These are phyloP conservation scores for Tetraneura akinire DNA, from an alignment of 1,140 invertebrate species.

Conservation along the genomic window DNA sequence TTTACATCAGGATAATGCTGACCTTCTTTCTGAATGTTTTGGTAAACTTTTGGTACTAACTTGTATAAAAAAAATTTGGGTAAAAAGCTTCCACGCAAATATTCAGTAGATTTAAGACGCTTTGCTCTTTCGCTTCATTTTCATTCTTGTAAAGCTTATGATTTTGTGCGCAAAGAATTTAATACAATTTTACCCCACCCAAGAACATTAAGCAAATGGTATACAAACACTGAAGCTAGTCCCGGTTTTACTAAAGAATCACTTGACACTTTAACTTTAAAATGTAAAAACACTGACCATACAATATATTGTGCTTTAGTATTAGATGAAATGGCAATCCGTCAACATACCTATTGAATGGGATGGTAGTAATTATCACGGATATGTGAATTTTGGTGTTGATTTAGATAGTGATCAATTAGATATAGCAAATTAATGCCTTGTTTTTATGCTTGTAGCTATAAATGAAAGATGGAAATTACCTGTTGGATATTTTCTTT, in stretches of 20 bases:
- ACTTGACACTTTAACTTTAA: neutral
- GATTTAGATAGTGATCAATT: constrained; percentile 23
- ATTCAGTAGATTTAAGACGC: neutral
- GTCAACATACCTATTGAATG: constrained; percentile 9
- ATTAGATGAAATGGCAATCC: constrained; percentile 28
- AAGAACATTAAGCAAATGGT: neutral
- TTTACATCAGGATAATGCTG: constrained; percentile 22
- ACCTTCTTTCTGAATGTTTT: neutral
- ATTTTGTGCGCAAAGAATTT: constrained; percentile 6
- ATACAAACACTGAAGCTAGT: neutral
- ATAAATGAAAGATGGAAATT: constrained; percentile 22
- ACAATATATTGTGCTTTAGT: constrained; percentile 54
- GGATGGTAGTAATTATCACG: neutral
- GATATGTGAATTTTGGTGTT: constrained; percentile 27
- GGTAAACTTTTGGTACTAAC: neutral
- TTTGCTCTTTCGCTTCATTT: constrained; percentile 20
- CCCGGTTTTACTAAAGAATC: constrained; percentile 31
- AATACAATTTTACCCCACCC: constrained; percentile 6
- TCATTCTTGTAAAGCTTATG: constrained; percentile 24
- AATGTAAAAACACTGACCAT: neutral
- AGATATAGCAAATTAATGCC: constrained; percentile 4
- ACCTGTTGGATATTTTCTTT: constrained; percentile 9
- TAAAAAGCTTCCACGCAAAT: neutral
- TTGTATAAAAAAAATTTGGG: neutral
- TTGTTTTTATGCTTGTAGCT: constrained; percentile 52